These are phyloP conservation scores for Trichonephila inaurata DNA, from an alignment of 1,140 invertebrate genomes.

Conservation along the genomic window DNA sequence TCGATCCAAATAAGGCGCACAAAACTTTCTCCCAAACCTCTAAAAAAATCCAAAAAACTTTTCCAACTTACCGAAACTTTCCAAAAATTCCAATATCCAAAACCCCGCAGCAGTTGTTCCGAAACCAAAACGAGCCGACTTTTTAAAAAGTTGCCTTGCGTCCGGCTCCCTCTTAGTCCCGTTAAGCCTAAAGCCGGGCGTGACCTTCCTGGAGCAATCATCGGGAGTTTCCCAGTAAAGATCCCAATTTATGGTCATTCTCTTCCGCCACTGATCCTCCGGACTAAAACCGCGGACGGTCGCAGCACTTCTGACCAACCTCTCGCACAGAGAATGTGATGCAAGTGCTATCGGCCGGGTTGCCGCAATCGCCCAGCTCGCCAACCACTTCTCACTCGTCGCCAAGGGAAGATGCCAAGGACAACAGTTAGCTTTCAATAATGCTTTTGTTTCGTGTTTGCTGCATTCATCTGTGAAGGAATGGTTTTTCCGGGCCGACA, in stretches of 20 bases:
- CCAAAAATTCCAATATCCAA: constrained; percentile 32
- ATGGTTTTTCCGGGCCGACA: constrained; percentile 52
- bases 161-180: background rate
- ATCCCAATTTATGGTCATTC: constrained; percentile 34
- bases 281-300: background rate
- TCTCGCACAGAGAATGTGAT: constrained; percentile 34
- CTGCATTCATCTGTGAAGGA: constrained; percentile 9
- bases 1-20: background rate
- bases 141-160: background rate
- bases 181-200: constrained; percentile 60
- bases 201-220: constrained; percentile 48
- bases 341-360: constrained; percentile 6
- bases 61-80: constrained; percentile 23
- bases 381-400: background rate
- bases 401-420: constrained; percentile 48
- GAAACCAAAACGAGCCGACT: background rate
- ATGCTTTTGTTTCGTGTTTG: constrained; percentile 29
- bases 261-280: background rate
- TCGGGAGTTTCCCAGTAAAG: constrained; percentile 39
- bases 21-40: background rate
- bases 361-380: constrained; percentile 20
- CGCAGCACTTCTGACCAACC: constrained; percentile 58
- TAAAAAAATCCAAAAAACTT: constrained; percentile 11
- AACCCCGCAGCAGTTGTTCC: background rate
- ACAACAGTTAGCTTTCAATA: constrained; percentile 54